phyloP scores from a whole-genome alignment of 2,113 vertebrate species.

The Pelvicachromis taeniatus region DNA sequence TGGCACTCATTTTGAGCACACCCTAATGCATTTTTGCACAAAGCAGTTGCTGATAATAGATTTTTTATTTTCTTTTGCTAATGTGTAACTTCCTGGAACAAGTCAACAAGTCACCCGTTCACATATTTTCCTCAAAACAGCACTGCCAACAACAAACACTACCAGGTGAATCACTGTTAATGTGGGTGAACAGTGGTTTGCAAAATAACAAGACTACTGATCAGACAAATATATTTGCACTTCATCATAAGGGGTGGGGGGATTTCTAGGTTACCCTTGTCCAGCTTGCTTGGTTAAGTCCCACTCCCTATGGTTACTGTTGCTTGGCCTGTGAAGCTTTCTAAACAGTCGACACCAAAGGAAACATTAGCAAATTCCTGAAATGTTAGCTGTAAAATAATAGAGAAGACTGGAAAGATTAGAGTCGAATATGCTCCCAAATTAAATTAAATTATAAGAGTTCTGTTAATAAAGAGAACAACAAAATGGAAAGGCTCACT shows the following conservation, averaged over 20 bases:
- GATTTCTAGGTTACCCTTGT: background rate
- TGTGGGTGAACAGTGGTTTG: background rate
- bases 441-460: background rate
- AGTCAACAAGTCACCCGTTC: background rate
- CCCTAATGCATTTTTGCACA: background rate
- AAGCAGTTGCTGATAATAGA: background rate
- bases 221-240: background rate
- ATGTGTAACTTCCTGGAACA: background rate
- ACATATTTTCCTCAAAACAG: background rate
- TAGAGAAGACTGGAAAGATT: background rate
- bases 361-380: background rate
- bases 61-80: background rate
- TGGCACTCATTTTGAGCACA: background rate
- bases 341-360: accelerated
- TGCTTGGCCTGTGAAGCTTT: background rate
- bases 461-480: background rate
- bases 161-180: background rate
- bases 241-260: too few species aligned
- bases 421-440: background rate
- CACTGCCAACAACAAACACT: background rate
- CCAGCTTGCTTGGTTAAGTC: background rate
- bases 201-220: background rate
- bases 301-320: background rate
- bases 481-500: background rate
- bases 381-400: background rate